Evolutionary conservation across 2,797 vertebrate genomes (phyloP).

Genomic region (Danio kyathit): DNA sequence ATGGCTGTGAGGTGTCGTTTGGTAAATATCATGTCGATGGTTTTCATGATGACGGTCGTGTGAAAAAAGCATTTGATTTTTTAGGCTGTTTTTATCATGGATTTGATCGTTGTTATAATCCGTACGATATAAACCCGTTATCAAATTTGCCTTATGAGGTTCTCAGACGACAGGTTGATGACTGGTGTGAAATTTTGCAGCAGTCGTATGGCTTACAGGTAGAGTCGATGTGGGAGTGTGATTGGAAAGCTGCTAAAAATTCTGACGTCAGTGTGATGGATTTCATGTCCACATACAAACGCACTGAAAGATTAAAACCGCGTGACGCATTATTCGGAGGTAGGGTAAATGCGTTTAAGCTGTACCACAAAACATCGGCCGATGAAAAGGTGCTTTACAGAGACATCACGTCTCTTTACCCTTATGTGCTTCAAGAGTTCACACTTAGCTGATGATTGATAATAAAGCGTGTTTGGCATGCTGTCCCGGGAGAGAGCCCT

Average conservation of each 20-base stretch:
- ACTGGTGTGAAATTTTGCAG: not conserved
- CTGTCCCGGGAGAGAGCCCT: too few relatives aligned
- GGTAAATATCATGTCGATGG: not conserved
- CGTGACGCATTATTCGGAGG: too few relatives aligned
- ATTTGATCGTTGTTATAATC: not conserved
- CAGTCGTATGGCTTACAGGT: not conserved
- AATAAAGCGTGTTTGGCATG: too few relatives aligned
- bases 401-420: too few relatives aligned
- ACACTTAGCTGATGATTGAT: too few relatives aligned
- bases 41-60: not conserved
- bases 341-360: too few relatives aligned
- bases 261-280: not conserved
- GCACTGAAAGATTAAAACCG: not conserved
- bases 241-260: too few relatives aligned
- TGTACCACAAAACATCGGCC: too few relatives aligned
- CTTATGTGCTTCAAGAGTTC: too few relatives aligned
- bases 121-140: not conserved
- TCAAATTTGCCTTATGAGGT: too few relatives aligned
- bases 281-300: conserved; percentile 15
- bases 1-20: not conserved
- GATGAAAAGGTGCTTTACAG: too few relatives aligned
- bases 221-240: not conserved
- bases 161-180: not conserved
- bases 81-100: not conserved
- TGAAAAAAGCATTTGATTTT: not conserved